Conservation (phyloP, 2,113 vertebrate species). For the Jacana jacana region DNA sequence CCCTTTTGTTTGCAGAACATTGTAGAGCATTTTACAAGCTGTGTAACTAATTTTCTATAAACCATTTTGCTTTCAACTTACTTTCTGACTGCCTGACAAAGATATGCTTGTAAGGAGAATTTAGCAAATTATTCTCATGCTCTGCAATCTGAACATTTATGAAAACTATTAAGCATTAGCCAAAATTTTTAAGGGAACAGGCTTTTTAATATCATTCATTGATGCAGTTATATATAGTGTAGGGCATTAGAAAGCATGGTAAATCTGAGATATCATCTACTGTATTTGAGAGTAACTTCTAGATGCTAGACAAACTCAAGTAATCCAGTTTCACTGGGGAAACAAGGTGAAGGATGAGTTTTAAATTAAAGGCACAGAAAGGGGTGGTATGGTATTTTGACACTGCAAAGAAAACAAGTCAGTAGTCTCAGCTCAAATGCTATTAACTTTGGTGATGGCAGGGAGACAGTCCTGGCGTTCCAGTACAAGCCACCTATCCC, state of each 20-base stretch:
- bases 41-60: constrained; percentile 56
- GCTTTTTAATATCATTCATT: not conserved
- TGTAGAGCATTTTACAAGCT: constrained; percentile 43
- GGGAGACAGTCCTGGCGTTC: not conserved
- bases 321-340: not conserved
- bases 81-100: constrained; percentile 46
- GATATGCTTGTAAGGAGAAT: constrained; percentile 24
- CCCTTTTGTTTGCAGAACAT: constrained; percentile 48
- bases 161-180: constrained; percentile 32
- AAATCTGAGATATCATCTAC: not conserved
- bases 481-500: not conserved
- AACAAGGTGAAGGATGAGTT: not conserved
- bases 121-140: constrained; percentile 16
- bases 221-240: not conserved
- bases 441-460: not conserved
- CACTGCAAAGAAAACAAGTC: not conserved
- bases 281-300: not conserved
- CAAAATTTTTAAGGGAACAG: not conserved
- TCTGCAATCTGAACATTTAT: constrained; percentile 6
- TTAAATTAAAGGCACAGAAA: not conserved
- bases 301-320: not conserved
- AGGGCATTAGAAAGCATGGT: not conserved
- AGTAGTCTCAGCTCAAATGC: not conserved
- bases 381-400: not conserved
- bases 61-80: constrained; percentile 48